Percentiles rank a stretch among this genome's conserved stretches.
phyloP scores from a whole-genome alignment of 1,140 invertebrate species.

The Zaprionus ornatus region DNA sequence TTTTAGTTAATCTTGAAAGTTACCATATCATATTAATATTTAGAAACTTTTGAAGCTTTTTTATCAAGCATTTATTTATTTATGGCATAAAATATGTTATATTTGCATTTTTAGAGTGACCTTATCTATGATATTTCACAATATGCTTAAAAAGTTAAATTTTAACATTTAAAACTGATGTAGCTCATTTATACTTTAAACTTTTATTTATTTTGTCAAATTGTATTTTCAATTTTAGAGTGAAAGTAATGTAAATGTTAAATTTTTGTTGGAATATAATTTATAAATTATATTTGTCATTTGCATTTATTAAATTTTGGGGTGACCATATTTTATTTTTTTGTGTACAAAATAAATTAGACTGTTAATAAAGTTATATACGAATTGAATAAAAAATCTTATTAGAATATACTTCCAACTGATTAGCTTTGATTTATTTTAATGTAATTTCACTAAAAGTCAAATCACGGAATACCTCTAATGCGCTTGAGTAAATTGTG shows the following conservation, averaged over 20 bases:
- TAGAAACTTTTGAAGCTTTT: too few species aligned
- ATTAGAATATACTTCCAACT: not conserved
- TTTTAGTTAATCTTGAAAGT: not conserved
- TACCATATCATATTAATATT: not conserved
- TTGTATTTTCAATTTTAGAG: too few species aligned
- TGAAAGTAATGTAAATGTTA: too few species aligned
- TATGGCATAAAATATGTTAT: not conserved
- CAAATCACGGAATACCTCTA: not conserved
- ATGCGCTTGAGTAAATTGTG: constrained; percentile 20
- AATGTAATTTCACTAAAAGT: not conserved
- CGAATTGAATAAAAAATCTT: not conserved
- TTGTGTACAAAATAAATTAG: not conserved
- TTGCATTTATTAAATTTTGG: not conserved
- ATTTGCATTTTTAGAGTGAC: not conserved
- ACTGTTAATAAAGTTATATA: not conserved
- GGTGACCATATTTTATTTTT: not conserved
- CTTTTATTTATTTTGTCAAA: not conserved
- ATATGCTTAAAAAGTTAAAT: too few species aligned
- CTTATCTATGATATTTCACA: too few species aligned
- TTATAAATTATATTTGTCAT: too few species aligned
- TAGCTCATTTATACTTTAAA: not conserved
- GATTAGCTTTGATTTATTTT: not conserved
- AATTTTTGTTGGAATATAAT: too few species aligned
- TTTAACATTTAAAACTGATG: too few species aligned
- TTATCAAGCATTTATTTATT: not conserved